Evolutionary conservation across 2,797 vertebrate species (phyloP).

Genomic region (Periophthalmus magnuspinnatus): DNA sequence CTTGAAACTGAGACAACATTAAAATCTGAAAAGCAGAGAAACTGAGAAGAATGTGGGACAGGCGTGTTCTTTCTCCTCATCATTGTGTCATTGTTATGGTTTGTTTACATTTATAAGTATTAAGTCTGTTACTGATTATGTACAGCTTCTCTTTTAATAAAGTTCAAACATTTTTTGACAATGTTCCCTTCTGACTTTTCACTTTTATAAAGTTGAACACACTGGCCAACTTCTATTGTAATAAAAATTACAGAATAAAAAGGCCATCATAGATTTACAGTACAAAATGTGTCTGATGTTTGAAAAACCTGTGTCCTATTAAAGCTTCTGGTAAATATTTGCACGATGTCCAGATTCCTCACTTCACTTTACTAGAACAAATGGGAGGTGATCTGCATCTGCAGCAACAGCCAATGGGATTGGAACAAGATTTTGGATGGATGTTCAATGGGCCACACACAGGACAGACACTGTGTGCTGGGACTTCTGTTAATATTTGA

Average conservation of each 20-base stretch:
- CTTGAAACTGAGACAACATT: constrained; percentile 48
- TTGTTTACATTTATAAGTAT: constrained; percentile 84
- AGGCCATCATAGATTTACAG: not conserved
- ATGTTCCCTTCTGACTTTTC: not conserved
- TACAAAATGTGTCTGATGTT: too few relatives aligned
- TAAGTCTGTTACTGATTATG: constrained; percentile 75
- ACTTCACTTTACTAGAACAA: not conserved
- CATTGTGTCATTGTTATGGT: constrained; percentile 66
- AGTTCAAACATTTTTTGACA: constrained; percentile 61
- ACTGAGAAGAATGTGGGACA: constrained; percentile 61
- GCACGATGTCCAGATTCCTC: too few relatives aligned
- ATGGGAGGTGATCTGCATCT: not conserved
- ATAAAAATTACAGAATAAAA: not conserved
- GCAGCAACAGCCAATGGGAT: too few relatives aligned
- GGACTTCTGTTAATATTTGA: too few relatives aligned
- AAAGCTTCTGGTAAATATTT: not conserved
- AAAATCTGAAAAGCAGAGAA: constrained; percentile 48
- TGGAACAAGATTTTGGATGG: too few relatives aligned
- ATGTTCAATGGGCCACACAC: too few relatives aligned
- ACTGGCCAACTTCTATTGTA: not conserved
- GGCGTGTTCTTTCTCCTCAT: constrained; percentile 60
- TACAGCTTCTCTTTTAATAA: constrained; percentile 70
- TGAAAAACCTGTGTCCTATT: not conserved
- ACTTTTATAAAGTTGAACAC: not conserved
- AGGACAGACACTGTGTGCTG: too few relatives aligned